phyloP scores from a whole-genome alignment of 1,140 invertebrate genomes.

The Metaphire vulgaris region DNA sequence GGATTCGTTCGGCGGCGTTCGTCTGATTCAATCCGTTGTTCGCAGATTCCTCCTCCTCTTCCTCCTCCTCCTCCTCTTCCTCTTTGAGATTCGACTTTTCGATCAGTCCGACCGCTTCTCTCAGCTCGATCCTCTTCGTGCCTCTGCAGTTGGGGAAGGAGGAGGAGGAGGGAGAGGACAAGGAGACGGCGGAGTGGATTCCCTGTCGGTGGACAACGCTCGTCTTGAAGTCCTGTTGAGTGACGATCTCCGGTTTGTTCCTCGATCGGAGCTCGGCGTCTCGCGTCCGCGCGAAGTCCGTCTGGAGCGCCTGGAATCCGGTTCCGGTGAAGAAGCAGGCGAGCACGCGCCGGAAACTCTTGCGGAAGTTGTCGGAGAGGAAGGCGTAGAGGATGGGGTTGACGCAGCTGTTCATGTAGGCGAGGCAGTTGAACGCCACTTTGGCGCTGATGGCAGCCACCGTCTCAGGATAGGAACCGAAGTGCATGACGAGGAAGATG shows the following conservation, averaged over 20 bases:
- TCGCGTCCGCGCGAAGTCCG: background rate
- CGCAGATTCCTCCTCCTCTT: background rate
- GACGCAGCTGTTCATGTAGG: constrained; percentile 26
- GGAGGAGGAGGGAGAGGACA: too few relatives aligned
- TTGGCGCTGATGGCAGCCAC: constrained; percentile 62
- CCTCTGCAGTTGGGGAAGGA: too few relatives aligned
- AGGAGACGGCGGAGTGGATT: too few relatives aligned
- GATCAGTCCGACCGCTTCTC: background rate
- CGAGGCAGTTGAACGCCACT: constrained; percentile 71
- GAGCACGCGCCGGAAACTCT: constrained; percentile 23
- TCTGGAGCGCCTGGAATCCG: background rate
- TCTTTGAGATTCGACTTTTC: background rate
- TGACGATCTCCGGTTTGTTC: too few relatives aligned
- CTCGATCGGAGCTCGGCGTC: too few relatives aligned
- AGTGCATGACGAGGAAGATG: constrained; percentile 51
- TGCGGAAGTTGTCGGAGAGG: constrained; percentile 28
- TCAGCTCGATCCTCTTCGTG: too few relatives aligned
- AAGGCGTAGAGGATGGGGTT: constrained; percentile 28
- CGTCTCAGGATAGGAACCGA: constrained; percentile 37
- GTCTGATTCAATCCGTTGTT: background rate
- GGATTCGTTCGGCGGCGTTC: background rate
- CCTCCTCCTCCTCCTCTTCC: background rate
- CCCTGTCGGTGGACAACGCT: too few relatives aligned
- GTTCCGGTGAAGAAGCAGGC: constrained; percentile 2
- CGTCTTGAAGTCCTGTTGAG: too few relatives aligned